Evolutionary conservation across 1,140 invertebrate species (phyloP).

Genomic region (Plutomurus gul): DNA sequence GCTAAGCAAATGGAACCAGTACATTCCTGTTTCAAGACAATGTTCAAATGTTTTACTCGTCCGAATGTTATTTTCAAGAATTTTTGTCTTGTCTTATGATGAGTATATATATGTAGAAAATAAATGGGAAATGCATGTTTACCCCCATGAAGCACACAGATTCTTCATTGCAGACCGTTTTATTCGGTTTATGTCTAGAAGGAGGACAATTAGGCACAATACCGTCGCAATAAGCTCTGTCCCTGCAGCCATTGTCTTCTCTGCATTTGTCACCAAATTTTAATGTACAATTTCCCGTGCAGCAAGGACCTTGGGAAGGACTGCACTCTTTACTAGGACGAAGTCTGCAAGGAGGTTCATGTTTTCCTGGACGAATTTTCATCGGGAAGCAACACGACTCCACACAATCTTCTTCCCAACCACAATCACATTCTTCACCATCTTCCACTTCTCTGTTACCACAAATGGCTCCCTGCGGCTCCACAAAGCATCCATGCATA

Average conservation of each 20-base stretch:
- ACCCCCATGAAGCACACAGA: constrained; percentile 90
- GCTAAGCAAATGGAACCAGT: constrained; percentile 89
- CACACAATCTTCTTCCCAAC: constrained; percentile 93
- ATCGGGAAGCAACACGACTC: constrained; percentile 93
- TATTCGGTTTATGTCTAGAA: constrained; percentile 90
- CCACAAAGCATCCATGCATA: constrained; percentile 88
- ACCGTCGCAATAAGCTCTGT: constrained; percentile 87
- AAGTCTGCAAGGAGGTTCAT: constrained; percentile 81
- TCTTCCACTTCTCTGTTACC: constrained; percentile 95
- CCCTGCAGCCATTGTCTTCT: constrained; percentile 91
- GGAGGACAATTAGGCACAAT: constrained; percentile 80
- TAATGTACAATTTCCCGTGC: constrained; percentile 82
- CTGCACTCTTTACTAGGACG: constrained; percentile 77
- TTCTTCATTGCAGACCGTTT: constrained; percentile 90
- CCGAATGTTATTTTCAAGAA: not conserved
- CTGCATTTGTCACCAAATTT: constrained; percentile 85
- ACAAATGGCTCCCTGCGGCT: constrained; percentile 87
- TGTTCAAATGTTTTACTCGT: constrained; percentile 21
- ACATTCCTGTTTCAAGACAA: constrained; percentile 70
- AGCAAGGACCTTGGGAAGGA: constrained; percentile 93
- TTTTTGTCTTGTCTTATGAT: too few relatives aligned
- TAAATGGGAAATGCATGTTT: constrained; percentile 59
- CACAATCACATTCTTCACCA: constrained; percentile 97
- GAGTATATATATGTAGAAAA: not conserved
- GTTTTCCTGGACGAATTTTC: constrained; percentile 71